phyloP scores from a whole-genome alignment of 2,888 invertebrate species.

The Tholera decimalis region DNA sequence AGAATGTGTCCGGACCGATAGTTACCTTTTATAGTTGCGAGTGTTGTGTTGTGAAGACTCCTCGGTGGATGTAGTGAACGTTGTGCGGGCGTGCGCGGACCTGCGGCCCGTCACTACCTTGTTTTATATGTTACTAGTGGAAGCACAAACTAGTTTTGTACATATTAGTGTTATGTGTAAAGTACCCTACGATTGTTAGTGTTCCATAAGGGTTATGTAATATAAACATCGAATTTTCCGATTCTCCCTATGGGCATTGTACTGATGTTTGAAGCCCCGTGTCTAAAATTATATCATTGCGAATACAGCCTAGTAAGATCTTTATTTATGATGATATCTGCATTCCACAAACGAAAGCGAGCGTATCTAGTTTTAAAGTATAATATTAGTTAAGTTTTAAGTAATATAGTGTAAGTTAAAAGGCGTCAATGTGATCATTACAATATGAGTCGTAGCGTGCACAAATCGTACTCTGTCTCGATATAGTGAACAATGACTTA shows the following conservation, averaged over 20 bases:
- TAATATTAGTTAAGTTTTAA: constrained; percentile 80
- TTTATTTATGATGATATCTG: constrained; percentile 87
- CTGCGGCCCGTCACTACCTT: constrained; percentile 55
- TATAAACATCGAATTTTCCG: constrained; percentile 88
- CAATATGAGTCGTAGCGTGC: constrained; percentile 88
- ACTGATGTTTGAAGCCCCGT: constrained; percentile 86
- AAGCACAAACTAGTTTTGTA: constrained; percentile 90
- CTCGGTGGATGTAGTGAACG: constrained; percentile 73
- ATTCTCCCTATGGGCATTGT: constrained; percentile 85
- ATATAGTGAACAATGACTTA: constrained; percentile 81
- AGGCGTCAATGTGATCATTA: constrained; percentile 90
- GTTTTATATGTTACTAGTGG: constrained; percentile 82
- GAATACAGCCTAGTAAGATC: constrained; percentile 82
- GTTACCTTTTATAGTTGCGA: constrained; percentile 82
- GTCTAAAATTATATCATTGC: constrained; percentile 75
- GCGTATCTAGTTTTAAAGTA: constrained; percentile 82
- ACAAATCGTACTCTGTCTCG: constrained; percentile 87
- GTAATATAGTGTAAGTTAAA: constrained; percentile 83
- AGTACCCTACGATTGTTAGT: constrained; percentile 83
- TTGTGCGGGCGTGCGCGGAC: constrained; percentile 55
- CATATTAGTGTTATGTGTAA: constrained; percentile 90
- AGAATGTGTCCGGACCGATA: constrained; percentile 85
- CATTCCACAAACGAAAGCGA: constrained; percentile 89
- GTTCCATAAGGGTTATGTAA: constrained; percentile 83
- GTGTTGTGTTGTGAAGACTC: constrained; percentile 78